Conservation (phyloP, 2,888 invertebrate genomes). For the Tinea pellionella region DNA sequence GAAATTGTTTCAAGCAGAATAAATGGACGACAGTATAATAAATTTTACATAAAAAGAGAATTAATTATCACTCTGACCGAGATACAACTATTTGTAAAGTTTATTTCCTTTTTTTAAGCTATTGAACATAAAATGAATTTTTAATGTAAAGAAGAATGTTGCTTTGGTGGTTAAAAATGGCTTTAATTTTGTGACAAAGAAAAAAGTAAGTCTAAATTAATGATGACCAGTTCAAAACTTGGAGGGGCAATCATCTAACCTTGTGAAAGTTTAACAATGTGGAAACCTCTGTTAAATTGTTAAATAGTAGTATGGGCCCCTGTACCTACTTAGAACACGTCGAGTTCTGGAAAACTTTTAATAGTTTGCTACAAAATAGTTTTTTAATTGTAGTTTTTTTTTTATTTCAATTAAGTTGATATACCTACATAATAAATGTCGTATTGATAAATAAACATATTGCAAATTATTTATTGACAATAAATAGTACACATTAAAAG, state of each 20-base stretch:
- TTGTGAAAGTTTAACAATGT: not conserved
- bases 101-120: not conserved
- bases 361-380: not conserved
- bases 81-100: not conserved
- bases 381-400: not conserved
- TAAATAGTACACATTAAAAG: too few species aligned
- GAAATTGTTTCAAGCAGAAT: slow-evolving; percentile 45
- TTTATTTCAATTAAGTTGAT: not conserved
- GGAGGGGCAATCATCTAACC: not conserved
- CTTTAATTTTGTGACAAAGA: not conserved
- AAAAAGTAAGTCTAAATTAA: not conserved
- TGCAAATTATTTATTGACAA: too few species aligned
- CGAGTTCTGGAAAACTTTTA: not conserved
- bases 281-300: not conserved
- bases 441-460: not conserved
- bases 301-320: not conserved
- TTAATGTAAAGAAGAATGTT: not conserved
- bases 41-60: slow-evolving; percentile 9
- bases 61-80: not conserved
- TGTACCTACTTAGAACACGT: not conserved
- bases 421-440: not conserved
- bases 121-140: not conserved
- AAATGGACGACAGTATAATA: slow-evolving; percentile 21
- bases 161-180: not conserved
- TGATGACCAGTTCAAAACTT: not conserved